These are phyloP conservation scores for Zelostemma sp. DNA, from an alignment of 1,140 invertebrate species.

Conservation along the genomic window DNA sequence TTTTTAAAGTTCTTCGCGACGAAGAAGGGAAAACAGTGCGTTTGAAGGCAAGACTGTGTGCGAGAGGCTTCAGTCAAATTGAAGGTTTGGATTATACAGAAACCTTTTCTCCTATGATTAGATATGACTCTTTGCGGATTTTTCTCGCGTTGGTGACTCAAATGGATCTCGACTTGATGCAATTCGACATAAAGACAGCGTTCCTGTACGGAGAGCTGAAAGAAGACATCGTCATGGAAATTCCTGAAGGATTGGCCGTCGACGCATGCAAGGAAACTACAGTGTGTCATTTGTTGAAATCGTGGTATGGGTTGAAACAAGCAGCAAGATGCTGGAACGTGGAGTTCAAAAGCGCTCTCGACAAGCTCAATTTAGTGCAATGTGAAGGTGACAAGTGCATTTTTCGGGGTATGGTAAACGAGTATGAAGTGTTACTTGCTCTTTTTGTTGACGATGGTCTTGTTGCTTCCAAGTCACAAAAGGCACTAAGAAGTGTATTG, in stretches of 20 bases:
- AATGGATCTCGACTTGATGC: conserved; percentile 43
- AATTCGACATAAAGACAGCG: conserved; percentile 62
- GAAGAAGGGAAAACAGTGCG: not conserved
- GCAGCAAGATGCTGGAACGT: conserved; percentile 60
- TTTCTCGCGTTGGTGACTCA: conserved; percentile 35
- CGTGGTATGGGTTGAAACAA: conserved; percentile 67
- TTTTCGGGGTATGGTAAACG: conserved; percentile 21
- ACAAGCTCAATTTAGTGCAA: conserved; percentile 26
- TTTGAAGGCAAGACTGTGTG: conserved; percentile 32
- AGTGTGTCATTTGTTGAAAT: conserved; percentile 56
- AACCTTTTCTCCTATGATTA: conserved; percentile 44
- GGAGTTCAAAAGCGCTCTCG: conserved; percentile 34
- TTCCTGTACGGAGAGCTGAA: conserved; percentile 57
- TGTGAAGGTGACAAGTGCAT: conserved; percentile 38
- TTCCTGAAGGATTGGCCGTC: conserved; percentile 56
- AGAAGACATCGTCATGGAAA: conserved; percentile 59
- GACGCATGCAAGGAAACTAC: conserved; percentile 30
- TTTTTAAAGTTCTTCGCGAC: conserved; percentile 6
- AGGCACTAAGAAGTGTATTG: conserved; percentile 26
- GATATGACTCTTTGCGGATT: conserved; percentile 50
- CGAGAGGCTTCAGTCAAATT: conserved; percentile 45
- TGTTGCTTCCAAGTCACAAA: conserved; percentile 22
- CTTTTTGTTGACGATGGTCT: conserved; percentile 35
- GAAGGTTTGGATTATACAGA: conserved; percentile 49
- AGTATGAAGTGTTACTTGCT: conserved; percentile 11